Evolutionary conservation across 2,888 invertebrate genomes (phyloP), one percentile per base, ranked within the genome.

Genomic region (Apeira syringaria): DNA sequence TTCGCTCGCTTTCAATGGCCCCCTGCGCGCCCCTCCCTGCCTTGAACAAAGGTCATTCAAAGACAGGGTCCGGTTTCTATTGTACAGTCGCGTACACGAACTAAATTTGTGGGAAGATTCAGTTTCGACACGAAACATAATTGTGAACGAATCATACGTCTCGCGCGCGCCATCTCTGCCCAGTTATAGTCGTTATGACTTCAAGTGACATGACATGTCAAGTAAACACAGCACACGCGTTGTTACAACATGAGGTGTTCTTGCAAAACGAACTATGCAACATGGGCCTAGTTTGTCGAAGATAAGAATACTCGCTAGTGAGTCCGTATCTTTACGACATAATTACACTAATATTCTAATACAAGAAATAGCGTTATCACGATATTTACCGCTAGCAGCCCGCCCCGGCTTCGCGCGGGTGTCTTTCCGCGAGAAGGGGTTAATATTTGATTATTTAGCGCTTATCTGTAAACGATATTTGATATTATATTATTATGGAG

Each of bases 121-220:
- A 38, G 44, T 40, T 41, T 37, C 34, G 28, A 30, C 34, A 29
- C 20, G 4, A 39, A 30, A 38, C 24, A 49, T 37, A 44, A 53
- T 49, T 42, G 8, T 7, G 28, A 33, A 24, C 18, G 32, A 46
- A 53, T 53, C 44, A 49, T 31, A 34, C 7, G 15, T 50, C 43
- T 47, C 37, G 44, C 47, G 49, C 47, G 24, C 27, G 27, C 38
- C 44, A 37, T 44, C 35, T 35, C 32, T 29, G 12, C 26, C 36
- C 45, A 38, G 35, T 39, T 32, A 26, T 17, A 18, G 18, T 35
- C 27, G 13, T 36, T 22, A 28, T 29, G 30, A 33, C 31, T 36
- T 36, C 27, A 8, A 25, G 20, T 38, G 41, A 44, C 38, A 37
- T 35, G 47, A 34, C 15, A 4, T 15, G 15, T 15, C 3, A 37